Percentiles rank a stretch among this genome's conserved stretches.
Conservation (phyloP, 2,113 vertebrate species). For the Gavia stellata region DNA sequence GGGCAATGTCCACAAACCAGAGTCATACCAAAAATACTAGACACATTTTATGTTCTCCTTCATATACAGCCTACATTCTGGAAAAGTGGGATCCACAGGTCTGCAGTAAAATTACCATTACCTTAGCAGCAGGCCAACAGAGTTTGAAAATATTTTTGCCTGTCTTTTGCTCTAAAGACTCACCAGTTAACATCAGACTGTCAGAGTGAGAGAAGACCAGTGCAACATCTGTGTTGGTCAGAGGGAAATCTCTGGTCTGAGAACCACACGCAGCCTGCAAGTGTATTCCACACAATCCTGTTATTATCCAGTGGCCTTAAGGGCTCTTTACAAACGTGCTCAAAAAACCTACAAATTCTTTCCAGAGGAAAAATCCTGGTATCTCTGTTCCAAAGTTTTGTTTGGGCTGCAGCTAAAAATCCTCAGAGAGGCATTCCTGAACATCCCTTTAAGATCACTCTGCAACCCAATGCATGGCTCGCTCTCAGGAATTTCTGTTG, state of each 20-base stretch:
- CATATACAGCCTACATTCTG: neutral
- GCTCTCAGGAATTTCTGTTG: neutral
- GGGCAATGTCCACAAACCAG: neutral
- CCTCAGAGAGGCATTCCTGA: neutral
- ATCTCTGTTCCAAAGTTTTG: neutral
- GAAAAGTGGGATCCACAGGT: neutral
- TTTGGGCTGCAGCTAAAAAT: neutral
- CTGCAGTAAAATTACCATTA: neutral
- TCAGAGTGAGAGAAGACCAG: neutral
- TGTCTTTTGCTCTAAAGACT: neutral
- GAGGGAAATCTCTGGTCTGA: neutral
- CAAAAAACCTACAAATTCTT: neutral
- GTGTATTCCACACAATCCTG: neutral
- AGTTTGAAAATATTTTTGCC: neutral
- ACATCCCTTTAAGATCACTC: neutral
- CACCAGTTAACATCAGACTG: neutral
- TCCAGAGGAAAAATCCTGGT: fast-evolving
- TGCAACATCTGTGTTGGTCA: neutral
- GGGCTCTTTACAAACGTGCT: neutral
- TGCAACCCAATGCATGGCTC: neutral
- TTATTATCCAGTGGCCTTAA: neutral
- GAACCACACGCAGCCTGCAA: neutral
- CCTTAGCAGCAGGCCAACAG: neutral
- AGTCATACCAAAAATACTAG: neutral
- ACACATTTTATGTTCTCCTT: neutral